Conservation (phyloP, 2,113 vertebrate genomes). For the Callopanchax toddi region DNA sequence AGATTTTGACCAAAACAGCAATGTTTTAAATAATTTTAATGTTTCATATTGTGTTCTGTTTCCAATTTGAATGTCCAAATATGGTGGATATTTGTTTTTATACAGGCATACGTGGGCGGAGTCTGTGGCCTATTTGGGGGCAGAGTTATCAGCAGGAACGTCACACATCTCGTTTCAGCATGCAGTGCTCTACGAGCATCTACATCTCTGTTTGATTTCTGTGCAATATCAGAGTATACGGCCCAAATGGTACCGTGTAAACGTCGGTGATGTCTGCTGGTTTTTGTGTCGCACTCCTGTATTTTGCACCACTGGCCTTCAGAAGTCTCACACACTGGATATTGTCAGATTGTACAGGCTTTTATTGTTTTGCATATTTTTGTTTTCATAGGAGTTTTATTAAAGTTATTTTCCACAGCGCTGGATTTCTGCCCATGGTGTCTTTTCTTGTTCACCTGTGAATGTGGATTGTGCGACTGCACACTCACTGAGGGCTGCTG, state of each 20-base stretch:
- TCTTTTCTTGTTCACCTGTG: neutral
- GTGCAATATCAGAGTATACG: slow-evolving; percentile 78
- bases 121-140: slow-evolving; percentile 12
- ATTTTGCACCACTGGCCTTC: slow-evolving; percentile 68
- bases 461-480: slow-evolving; percentile 9
- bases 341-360: slow-evolving; percentile 76
- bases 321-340: slow-evolving; percentile 77
- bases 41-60: slow-evolving; percentile 47
- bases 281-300: slow-evolving; percentile 62
- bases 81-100: slow-evolving; percentile 50
- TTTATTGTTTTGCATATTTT: slow-evolving; percentile 69
- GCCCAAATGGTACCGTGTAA: slow-evolving; percentile 51
- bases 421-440: slow-evolving; percentile 27
- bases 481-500: neutral
- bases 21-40: slow-evolving; percentile 18
- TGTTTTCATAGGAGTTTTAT: slow-evolving; percentile 77
- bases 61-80: slow-evolving; percentile 71
- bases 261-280: slow-evolving; percentile 55
- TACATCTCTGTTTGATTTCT: slow-evolving; percentile 58
- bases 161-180: slow-evolving; percentile 50
- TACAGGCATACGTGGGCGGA: slow-evolving; percentile 46
- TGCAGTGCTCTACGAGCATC: slow-evolving; percentile 54
- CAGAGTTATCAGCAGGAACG: slow-evolving; percentile 38
- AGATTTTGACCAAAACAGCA: slow-evolving; percentile 46
- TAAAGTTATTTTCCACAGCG: slow-evolving; percentile 75